Percentiles rank a stretch among this genome's conserved stretches.
Evolutionary conservation across 1,140 invertebrate genomes (phyloP).

Genomic region (Sesamia nonagrioides): DNA sequence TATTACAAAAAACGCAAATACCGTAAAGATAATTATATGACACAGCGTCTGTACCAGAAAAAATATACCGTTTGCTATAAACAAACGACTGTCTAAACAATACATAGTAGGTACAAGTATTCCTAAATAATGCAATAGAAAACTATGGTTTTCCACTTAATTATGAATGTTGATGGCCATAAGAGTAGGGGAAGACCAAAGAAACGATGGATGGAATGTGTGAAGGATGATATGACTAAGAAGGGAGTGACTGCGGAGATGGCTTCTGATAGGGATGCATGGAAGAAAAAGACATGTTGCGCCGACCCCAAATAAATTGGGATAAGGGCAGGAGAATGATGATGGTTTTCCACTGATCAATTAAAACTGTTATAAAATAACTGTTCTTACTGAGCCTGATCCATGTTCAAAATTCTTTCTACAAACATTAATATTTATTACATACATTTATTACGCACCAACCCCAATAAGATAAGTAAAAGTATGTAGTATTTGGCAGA

Average conservation of each 20-base stretch:
- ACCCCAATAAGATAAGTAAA: neutral
- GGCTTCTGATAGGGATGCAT: too few relatives aligned
- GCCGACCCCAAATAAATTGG: too few relatives aligned
- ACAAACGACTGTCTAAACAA: neutral
- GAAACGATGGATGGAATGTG: too few relatives aligned
- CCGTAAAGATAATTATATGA: neutral
- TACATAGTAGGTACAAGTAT: neutral
- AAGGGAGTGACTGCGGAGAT: too few relatives aligned
- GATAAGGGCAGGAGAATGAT: too few relatives aligned
- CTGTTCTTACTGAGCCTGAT: neutral
- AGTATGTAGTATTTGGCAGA: neutral
- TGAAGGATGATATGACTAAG: too few relatives aligned
- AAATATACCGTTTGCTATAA: neutral
- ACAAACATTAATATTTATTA: neutral
- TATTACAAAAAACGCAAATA: slow-evolving; percentile 3
- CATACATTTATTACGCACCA: neutral
- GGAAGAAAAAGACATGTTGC: too few relatives aligned
- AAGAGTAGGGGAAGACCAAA: too few relatives aligned
- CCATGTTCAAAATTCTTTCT: neutral
- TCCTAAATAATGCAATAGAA: neutral
- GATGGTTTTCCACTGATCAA: too few relatives aligned
- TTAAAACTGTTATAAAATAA: neutral
- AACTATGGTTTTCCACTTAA: neutral
- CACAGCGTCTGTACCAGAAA: neutral
- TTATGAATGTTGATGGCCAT: neutral